A percentile compares a stretch with the other conserved stretches of the same genome.
These are phyloP conservation scores for Antigone vipio DNA, from an alignment of 2,113 vertebrate species.

Conservation along the genomic window DNA sequence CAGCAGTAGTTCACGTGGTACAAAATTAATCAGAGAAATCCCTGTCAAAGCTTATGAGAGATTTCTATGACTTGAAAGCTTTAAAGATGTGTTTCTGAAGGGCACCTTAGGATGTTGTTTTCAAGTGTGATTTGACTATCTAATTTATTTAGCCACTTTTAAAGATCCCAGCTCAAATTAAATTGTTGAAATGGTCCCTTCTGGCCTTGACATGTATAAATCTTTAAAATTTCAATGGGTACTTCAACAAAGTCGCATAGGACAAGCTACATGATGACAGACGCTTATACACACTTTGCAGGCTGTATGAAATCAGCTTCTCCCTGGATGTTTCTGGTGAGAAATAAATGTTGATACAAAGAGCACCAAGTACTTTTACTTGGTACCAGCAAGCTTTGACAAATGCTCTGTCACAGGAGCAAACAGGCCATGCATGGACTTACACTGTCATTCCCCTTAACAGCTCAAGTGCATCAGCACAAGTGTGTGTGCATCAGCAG, in stretches of 20 bases:
- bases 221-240: background rate
- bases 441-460: background rate
- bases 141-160: background rate
- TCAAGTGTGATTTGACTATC: background rate
- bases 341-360: background rate
- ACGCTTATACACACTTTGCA: background rate
- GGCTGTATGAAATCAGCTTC: background rate
- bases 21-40: background rate
- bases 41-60: background rate
- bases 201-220: background rate
- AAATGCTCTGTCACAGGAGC: background rate
- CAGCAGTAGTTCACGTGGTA: background rate
- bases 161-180: background rate
- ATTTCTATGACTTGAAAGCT: background rate
- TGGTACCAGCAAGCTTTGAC: background rate
- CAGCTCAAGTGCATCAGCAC: background rate
- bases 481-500: background rate
- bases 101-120: background rate
- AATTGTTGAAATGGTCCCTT: background rate
- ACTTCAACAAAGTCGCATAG: background rate
- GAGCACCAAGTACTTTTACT: background rate
- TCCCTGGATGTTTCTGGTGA: background rate
- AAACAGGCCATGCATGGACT: background rate
- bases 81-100: background rate
- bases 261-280: background rate